Conservation (phyloP, 64 coral and sea anemone genomes). For the Actinia tenebrosa region DNA sequence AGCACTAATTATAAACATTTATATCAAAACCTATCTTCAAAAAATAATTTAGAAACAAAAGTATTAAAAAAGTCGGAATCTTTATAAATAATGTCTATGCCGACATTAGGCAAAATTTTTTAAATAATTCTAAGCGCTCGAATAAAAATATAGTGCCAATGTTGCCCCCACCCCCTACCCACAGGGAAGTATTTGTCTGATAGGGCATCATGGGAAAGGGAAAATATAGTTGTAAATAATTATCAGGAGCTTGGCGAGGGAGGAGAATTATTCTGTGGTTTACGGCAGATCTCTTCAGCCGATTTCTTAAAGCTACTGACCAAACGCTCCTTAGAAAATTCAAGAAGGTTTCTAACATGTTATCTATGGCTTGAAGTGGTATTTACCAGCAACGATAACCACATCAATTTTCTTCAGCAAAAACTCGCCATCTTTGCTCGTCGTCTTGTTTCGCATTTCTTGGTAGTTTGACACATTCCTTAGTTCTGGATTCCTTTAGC, state of each 20-base stretch:
- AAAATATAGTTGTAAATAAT: not conserved
- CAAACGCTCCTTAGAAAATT: not conserved
- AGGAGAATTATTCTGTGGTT: constrained; percentile 16
- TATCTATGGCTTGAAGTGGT: not conserved
- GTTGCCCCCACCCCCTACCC: not conserved
- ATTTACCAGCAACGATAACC: not conserved
- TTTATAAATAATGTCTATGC: not conserved
- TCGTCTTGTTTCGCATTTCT: not conserved
- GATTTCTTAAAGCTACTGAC: not conserved
- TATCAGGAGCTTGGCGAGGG: not conserved
- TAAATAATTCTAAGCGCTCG: too few relatives aligned
- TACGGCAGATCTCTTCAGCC: not conserved
- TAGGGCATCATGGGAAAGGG: not conserved
- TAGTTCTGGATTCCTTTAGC: not conserved
- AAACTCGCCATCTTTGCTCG: constrained; percentile 5
- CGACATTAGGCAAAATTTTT: too few relatives aligned
- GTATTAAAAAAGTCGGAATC: not conserved
- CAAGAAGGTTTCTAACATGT: not conserved
- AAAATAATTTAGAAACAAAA: not conserved
- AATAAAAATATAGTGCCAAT: too few relatives aligned
- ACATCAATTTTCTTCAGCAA: not conserved
- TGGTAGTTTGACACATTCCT: not conserved
- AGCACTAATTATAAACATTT: not conserved
- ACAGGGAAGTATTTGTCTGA: not conserved
- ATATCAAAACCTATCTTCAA: not conserved